Evolutionary conservation across 2,888 invertebrate genomes (phyloP), one percentile per base, ranked within the genome.

Genomic region (Catocala nupta): DNA sequence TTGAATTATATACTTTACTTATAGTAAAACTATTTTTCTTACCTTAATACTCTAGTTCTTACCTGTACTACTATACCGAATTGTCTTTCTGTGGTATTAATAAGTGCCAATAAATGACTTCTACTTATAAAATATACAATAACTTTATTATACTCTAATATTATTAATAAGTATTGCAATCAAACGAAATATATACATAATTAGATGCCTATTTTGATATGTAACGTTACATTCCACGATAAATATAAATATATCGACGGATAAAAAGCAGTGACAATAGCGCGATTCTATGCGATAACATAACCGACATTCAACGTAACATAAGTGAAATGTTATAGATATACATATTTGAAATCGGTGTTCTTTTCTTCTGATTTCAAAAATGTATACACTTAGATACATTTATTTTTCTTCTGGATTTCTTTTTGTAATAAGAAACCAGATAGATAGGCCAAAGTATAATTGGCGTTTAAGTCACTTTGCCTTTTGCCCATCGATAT

Each of bases 161-260:
- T 58, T 25, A 42, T 33, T 49, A 43, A n/a, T 73, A 75, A 70
- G 56, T 70, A 73, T 63, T 63, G 59, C 53, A 55, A 49, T 70
- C 55, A 68, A 71, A 68, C 54, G 55, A 74, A 68, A 63, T 72
- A 70, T 68, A 68, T 66, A 67, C 66, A 67, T 74, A 74, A 63
- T 68, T 67, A 63, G 57, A 69, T 63, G 53, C 63, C 65, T 77
- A 69, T 76, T 73, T 77, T 71, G 69, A 72, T 68, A 73, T 64
- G 13, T 64, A 74, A 73, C 56, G 42, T 67, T 71, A 77, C 81
- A 85, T 85, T 85, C 84, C 84, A 81, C 34, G 16, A 71, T 67
- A 66, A 71, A 67, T 73, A 75, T 66, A 65, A 61, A 54, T 55
- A 61, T 73, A 39, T 39, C 36, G 36, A 39, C 36, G 36, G 36